Evolutionary conservation across 2,888 invertebrate species (phyloP), one percentile per base, ranked within the genome.

Genomic region (Beris chalybata): DNA sequence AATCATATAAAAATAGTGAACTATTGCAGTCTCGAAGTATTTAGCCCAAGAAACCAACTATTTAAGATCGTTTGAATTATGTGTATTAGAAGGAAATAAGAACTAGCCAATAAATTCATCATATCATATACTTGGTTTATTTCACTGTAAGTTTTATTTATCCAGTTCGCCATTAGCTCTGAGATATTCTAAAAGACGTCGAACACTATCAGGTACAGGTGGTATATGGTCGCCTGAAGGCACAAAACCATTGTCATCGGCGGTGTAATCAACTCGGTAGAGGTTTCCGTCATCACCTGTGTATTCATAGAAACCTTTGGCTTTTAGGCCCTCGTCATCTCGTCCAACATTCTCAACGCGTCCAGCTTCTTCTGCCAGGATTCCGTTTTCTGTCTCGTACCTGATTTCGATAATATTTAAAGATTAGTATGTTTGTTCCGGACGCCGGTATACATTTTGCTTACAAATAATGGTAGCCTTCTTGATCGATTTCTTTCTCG

Each of bases 381-480:
- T 75, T 5, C 79, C 79, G 38, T 79, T 79, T 63, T 78, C 78
- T 2, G 79, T 79, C 69, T 79, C 76, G 38, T 74, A 78, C 48
- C 68, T 72, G 58, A 3, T 38, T 38, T 38, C 7, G 7, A 38
- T 7, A 38, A 38, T 38, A 7, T 38, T 38, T 5, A 38, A 38
- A 9, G 38, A 38, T 5, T 38, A 9, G 5, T 38, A 38, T 3
- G 5, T 3, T 38, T 9, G 38, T 38, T 38, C 22, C 22, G 22
- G 22, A 22, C 22, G 3, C 2, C 22, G 1, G 22, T 22, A 22
- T 22, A 22, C 22, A n/a, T 4, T 44, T 1, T 32, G 76, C 79
- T 77, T 67, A 80, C 74, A 85, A 79, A 74, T 84, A 88, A 69
- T 84, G 86, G 72, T 87, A 88, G 56, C 84, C 83, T 70, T 86